phyloP scores from a whole-genome alignment of 2,888 invertebrate genomes.

The Stenoptilia bipunctidactyla region DNA sequence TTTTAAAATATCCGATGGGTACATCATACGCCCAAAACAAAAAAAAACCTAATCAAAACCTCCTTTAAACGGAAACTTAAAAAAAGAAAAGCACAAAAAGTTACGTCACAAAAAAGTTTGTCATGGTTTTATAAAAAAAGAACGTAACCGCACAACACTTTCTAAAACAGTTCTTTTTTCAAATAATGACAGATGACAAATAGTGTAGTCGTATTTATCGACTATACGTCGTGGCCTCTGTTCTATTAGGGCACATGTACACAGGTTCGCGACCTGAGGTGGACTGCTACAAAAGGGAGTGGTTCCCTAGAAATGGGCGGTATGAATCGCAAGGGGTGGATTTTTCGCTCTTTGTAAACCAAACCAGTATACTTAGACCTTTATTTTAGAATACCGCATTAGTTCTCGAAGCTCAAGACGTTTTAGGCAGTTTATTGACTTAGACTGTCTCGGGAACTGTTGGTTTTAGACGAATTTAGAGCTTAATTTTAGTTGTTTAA shows the following conservation, averaged over 20 bases:
- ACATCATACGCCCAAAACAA: slow-evolving; percentile 40
- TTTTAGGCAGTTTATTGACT: slow-evolving; percentile 27
- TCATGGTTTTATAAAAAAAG: too few species aligned
- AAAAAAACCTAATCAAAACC: slow-evolving; percentile 7
- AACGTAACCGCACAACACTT: too few species aligned
- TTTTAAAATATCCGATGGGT: slow-evolving; percentile 51
- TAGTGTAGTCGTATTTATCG: neutral
- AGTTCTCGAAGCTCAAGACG: slow-evolving; percentile 19
- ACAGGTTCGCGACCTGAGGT: slow-evolving; percentile 21
- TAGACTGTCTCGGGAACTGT: slow-evolving; percentile 26
- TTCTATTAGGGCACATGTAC: slow-evolving; percentile 25
- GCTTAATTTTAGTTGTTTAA: slow-evolving; percentile 9
- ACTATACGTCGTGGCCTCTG: neutral
- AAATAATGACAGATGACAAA: too few species aligned
- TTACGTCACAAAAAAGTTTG: too few species aligned
- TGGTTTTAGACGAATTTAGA: slow-evolving; percentile 3
- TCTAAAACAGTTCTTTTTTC: too few species aligned
- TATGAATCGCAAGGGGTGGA: slow-evolving; percentile 39
- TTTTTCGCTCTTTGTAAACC: slow-evolving; percentile 45
- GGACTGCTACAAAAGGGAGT: slow-evolving; percentile 49
- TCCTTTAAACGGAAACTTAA: slow-evolving; percentile 5
- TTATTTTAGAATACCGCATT: slow-evolving; percentile 9
- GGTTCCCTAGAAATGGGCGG: slow-evolving; percentile 53
- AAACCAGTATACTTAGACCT: slow-evolving; percentile 31
- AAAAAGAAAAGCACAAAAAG: neutral